Percentiles rank a stretch among this genome's conserved stretches.
These are phyloP conservation scores for Drosophila serrata DNA, from an alignment of 1,140 invertebrate species.

Conservation along the genomic window DNA sequence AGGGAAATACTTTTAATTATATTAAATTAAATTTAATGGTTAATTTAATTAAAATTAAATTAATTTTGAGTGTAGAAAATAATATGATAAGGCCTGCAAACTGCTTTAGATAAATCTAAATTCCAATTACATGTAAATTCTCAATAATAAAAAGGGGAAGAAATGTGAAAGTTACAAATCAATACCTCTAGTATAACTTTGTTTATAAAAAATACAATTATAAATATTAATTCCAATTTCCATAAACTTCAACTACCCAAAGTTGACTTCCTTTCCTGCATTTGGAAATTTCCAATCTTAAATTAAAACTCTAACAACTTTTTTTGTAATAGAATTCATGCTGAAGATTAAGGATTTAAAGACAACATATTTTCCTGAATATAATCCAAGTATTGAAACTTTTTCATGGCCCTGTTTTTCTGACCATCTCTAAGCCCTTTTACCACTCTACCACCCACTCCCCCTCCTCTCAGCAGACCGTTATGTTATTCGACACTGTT, in stretches of 20 bases:
- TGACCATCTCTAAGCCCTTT: slow-evolving; percentile 34
- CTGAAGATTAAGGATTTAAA: neutral
- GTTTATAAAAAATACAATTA: too few species aligned
- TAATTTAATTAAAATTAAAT: too few species aligned
- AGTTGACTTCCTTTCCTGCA: neutral
- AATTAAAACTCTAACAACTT: neutral
- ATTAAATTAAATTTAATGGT: neutral
- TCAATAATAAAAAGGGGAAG: too few species aligned
- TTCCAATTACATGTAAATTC: too few species aligned
- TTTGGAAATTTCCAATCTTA: neutral
- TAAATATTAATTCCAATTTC: too few species aligned
- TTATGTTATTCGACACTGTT: slow-evolving; percentile 46
- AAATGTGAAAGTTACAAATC: too few species aligned
- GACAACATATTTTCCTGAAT: too few species aligned
- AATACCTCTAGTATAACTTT: too few species aligned
- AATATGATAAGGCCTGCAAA: too few species aligned
- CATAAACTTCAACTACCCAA: too few species aligned
- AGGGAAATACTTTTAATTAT: neutral
- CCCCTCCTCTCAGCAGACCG: neutral
- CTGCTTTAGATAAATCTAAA: too few species aligned
- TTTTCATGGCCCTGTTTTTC: neutral
- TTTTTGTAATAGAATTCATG: neutral
- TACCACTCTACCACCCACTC: neutral
- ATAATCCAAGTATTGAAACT: neutral
- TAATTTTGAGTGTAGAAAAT: too few species aligned